Evolutionary conservation across 2,888 invertebrate genomes (phyloP).

Genomic region (Blastobasis adustella): DNA sequence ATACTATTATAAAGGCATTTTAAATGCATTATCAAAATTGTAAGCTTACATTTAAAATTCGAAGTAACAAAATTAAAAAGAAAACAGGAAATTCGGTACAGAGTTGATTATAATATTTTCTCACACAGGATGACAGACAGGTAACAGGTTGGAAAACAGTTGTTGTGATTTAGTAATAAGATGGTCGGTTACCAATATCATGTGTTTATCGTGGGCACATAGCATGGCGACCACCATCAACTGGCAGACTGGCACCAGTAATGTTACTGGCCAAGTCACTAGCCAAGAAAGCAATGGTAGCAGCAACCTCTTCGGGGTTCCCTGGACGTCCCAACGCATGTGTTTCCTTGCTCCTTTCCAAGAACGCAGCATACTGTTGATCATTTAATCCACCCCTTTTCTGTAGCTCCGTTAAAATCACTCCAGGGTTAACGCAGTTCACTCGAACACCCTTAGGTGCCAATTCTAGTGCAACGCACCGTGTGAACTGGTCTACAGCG

Average conservation of each 20-base stretch:
- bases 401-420: conserved; percentile 91
- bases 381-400: conserved; percentile 89
- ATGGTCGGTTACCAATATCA: too few species aligned
- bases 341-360: conserved; percentile 88
- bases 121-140: too few species aligned
- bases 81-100: too few species aligned
- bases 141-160: too few species aligned
- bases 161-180: too few species aligned
- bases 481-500: conserved; percentile 95
- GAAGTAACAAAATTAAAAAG: too few species aligned
- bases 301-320: conserved; percentile 89
- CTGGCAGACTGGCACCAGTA: conserved; percentile 91
- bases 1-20: too few species aligned
- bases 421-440: conserved; percentile 95
- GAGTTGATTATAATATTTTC: too few species aligned
- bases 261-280: conserved; percentile 91
- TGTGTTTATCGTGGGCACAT: conserved; percentile 89
- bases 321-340: conserved; percentile 95
- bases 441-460: conserved; percentile 89
- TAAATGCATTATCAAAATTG: too few species aligned
- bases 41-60: too few species aligned
- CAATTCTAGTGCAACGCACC: conserved; percentile 91
- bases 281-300: conserved; percentile 93
- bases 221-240: conserved; percentile 96
- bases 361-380: conserved; percentile 87